Base-by-base conservation (phyloP, 1,140 invertebrate genomes). In the Eumeta japonica region DNA sequence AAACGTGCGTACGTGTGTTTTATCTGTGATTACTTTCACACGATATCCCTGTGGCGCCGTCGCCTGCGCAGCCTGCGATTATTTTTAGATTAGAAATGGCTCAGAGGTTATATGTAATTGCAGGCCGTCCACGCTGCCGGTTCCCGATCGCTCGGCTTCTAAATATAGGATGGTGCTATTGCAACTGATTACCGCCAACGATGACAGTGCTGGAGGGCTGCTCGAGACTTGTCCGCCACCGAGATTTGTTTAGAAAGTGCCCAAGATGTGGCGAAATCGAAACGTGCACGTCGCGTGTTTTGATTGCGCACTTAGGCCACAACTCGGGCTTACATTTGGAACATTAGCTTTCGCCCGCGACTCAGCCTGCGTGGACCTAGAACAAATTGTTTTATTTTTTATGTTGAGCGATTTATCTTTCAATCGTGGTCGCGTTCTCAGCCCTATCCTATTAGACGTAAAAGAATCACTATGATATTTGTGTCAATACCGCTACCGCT, bases 81-180 rank as follows among this genome's bases (percentile, higher is more conserved):
- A 74, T 74, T 74, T 74, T 74, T 74, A 71, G 70, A 74, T 74
- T 74, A 74, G 70, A 71, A 74, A 74, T 74, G 66, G 66, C 66
- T 64, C 65, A 74, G 70, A 66, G 58, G 70, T 66, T 71, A 71
- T 74, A 74, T 65, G 70, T 74, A 74, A 71, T 74, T 74, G 60
- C 63, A 49, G 59, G 68, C 62, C 62, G 62, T 64, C 63, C 59
- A 60, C 64, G 52, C 54, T 51, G 62, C 60, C 45, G 59, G 66
- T 65, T 74, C 64, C 64, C 65, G 63, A 68, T 58, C 48, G 49
- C 55, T 58, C 51, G 64, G 58, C 50, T 19, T 61, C 70, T 74
- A 74, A 74, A 74, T 70, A 74, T 74, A 74, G 66, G 43, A 59
- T 55, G 58, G 50, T 50, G 60, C 70, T 71, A 71, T 74, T 71